A percentile compares a stretch with the other conserved stretches of the same genome.
Conservation (phyloP, 2,113 vertebrate genomes). For the Melanostigma gelatinosum region DNA sequence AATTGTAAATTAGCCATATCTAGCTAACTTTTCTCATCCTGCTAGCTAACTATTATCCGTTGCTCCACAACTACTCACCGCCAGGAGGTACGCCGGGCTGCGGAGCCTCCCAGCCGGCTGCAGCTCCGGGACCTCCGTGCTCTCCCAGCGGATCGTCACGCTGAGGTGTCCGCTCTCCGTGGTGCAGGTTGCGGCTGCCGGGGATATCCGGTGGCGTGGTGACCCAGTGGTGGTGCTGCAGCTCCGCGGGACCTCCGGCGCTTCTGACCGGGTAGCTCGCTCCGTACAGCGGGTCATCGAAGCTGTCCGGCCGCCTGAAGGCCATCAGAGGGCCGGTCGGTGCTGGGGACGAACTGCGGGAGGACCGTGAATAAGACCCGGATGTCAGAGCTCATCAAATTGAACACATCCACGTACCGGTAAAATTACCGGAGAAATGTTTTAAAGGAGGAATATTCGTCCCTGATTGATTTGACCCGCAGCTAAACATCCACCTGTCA, state of each 20-base stretch:
- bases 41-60: background rate
- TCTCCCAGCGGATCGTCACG: conserved; percentile 76
- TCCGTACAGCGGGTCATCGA: conserved; percentile 85
- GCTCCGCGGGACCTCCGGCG: conserved; percentile 82
- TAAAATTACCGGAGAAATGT: background rate
- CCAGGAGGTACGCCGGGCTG: conserved; percentile 74
- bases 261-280: conserved; percentile 75
- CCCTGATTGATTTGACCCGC: conserved; percentile 37
- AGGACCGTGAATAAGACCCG: background rate
- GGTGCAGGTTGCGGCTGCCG: conserved; percentile 94
- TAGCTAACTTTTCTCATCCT: conserved; percentile 8
- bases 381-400: background rate
- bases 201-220: conserved; percentile 94
- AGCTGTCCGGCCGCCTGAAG: conserved; percentile 91
- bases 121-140: conserved; percentile 57
- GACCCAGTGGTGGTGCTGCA: conserved; percentile 89
- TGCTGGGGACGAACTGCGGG: background rate
- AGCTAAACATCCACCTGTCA: conserved; percentile 32
- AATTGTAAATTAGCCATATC: background rate
- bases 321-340: conserved; percentile 81
- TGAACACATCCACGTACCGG: background rate
- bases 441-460: background rate
- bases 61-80: conserved; percentile 69
- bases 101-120: conserved; percentile 73
- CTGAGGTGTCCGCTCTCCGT: conserved; percentile 88